phyloP scores from a whole-genome alignment of 2,113 vertebrate genomes.

The Oceanodroma tethys region DNA sequence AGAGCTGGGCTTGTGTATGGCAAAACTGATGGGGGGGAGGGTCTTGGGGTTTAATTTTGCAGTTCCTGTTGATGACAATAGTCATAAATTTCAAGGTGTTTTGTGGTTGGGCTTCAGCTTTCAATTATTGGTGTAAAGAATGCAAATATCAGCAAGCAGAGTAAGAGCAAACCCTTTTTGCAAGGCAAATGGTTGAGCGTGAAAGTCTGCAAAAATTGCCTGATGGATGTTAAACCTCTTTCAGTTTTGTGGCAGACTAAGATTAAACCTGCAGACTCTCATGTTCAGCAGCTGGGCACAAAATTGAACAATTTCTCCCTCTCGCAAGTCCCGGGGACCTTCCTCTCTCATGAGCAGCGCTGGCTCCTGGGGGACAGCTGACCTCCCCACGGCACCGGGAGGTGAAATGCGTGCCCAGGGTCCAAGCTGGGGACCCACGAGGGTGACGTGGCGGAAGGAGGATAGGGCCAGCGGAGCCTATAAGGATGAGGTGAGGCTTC shows the following conservation, averaged over 20 bases:
- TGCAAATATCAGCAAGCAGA: not conserved
- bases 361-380: rapidly evolving
- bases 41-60: constrained; percentile 29
- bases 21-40: not conserved
- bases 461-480: rapidly evolving
- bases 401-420: rapidly evolving
- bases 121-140: not conserved
- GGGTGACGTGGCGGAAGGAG: not conserved
- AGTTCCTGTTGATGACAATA: not conserved
- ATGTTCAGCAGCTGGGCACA: not conserved
- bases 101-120: not conserved
- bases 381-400: not conserved
- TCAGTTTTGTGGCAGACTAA: not conserved
- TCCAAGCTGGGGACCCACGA: rapidly evolving
- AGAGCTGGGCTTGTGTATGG: constrained; percentile 38
- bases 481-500: not conserved
- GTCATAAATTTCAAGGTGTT: not conserved
- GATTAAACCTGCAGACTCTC: not conserved
- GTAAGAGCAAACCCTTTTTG: not conserved
- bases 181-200: not conserved
- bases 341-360: rapidly evolving
- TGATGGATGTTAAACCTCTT: not conserved
- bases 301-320: not conserved
- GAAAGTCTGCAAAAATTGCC: not conserved
- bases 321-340: not conserved